Evolutionary conservation across 2,113 vertebrate genomes (phyloP).

Genomic region (Galemys pyrenaicus): DNA sequence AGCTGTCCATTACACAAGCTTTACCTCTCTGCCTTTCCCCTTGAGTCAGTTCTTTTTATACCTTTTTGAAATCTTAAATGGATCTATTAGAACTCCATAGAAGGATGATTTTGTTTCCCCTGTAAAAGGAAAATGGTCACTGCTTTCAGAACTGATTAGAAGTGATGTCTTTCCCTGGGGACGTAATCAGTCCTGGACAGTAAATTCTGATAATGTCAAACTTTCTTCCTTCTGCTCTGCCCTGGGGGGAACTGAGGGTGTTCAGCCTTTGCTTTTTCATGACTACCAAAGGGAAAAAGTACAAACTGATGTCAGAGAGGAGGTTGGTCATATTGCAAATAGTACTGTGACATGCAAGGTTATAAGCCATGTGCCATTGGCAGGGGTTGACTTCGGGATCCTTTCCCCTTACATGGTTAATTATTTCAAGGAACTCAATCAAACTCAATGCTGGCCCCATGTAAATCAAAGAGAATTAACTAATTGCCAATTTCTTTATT

Average conservation of each 20-base stretch:
- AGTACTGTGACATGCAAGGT: not conserved
- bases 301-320: not conserved
- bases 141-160: slow-evolving; percentile 60
- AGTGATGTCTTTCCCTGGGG: slow-evolving; percentile 48
- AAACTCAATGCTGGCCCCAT: not conserved
- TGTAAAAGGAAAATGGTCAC: not conserved
- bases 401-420: not conserved
- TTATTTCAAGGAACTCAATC: slow-evolving; percentile 67
- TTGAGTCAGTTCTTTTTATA: not conserved
- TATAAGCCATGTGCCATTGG: not conserved
- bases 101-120: slow-evolving; percentile 59
- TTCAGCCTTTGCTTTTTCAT: slow-evolving; percentile 59
- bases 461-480: slow-evolving; percentile 45
- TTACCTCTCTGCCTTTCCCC: not conserved
- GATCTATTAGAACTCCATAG: not conserved
- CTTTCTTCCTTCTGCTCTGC: slow-evolving; percentile 29
- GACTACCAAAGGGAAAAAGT: not conserved
- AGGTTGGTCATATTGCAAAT: not conserved
- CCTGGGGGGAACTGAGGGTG: not conserved
- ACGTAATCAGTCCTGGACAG: slow-evolving; percentile 43
- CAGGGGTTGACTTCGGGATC: slow-evolving; percentile 10
- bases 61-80: not conserved
- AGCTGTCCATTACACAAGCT: not conserved
- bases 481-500: slow-evolving; percentile 68
- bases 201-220: slow-evolving; percentile 51